Percentiles rank a stretch among this genome's conserved stretches.
These are phyloP conservation scores for Artemia sp. DNA, from an alignment of 2,888 invertebrate species.

Conservation along the genomic window DNA sequence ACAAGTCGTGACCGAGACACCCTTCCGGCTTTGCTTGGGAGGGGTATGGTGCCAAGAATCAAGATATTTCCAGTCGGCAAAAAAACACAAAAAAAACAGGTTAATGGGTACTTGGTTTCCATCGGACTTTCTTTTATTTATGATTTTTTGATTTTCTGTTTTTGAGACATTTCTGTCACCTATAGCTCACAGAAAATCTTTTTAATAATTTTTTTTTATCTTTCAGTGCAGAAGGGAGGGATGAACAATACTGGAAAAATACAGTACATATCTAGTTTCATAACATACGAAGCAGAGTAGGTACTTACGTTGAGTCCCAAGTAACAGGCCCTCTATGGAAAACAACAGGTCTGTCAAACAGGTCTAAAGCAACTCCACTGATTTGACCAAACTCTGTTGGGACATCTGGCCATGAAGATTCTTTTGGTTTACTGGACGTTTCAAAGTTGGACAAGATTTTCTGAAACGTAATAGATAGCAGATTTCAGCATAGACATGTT, in stretches of 20 bases:
- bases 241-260: not conserved
- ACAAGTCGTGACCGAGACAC: too few relatives aligned
- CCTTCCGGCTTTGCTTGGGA: too few relatives aligned
- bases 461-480: too few relatives aligned
- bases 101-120: too few relatives aligned
- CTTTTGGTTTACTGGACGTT: not conserved
- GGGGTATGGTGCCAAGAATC: too few relatives aligned
- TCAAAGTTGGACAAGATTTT: too few relatives aligned
- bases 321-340: conserved; percentile 63
- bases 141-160: too few relatives aligned
- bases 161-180: too few relatives aligned
- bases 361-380: conserved; percentile 64
- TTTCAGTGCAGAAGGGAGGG: not conserved
- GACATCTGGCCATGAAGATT: not conserved
- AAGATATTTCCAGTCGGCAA: too few relatives aligned
- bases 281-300: not conserved
- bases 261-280: not conserved
- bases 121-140: too few relatives aligned
- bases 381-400: conserved; percentile 55
- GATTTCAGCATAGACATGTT: too few relatives aligned
- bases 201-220: not conserved
- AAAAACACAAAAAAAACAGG: too few relatives aligned
- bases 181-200: not conserved
- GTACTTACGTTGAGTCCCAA: conserved; percentile 55
- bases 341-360: conserved; percentile 56